These are phyloP conservation scores for Oligia latruncula DNA, from an alignment of 2,888 invertebrate genomes.

Conservation along the genomic window DNA sequence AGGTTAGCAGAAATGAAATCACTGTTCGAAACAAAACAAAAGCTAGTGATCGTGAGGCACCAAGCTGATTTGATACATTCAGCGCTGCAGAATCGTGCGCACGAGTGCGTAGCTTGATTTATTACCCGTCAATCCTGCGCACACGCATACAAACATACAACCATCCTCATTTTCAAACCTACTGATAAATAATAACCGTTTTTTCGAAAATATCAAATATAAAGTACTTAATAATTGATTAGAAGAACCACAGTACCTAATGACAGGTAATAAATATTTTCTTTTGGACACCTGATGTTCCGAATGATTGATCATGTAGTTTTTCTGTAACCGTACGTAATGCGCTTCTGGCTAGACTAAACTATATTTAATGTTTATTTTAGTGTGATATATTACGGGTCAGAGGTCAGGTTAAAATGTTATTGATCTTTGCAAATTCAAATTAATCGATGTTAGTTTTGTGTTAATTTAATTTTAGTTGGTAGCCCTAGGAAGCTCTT, in stretches of 20 bases:
- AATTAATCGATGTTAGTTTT: conserved; percentile 44
- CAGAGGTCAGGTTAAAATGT: conserved; percentile 43
- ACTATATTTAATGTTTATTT: conserved; percentile 59
- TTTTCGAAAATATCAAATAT: conserved; percentile 71
- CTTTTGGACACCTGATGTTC: conserved; percentile 68
- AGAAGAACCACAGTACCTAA: conserved; percentile 74
- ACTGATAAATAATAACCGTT: conserved; percentile 67
- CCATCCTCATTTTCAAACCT: conserved; percentile 67
- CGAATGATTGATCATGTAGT: conserved; percentile 72
- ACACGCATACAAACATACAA: conserved; percentile 49
- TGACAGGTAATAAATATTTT: conserved; percentile 84
- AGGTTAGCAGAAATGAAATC: conserved; percentile 81
- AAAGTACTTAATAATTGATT: conserved; percentile 78
- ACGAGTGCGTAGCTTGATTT: conserved; percentile 82
- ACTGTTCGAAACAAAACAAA: conserved; percentile 82
- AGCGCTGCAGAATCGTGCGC: conserved; percentile 85
- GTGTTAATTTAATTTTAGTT: conserved; percentile 43
- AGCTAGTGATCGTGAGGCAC: conserved; percentile 85
- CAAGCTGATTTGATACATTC: conserved; percentile 89
- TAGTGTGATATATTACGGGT: conserved; percentile 48
- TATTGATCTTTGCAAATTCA: conserved; percentile 50
- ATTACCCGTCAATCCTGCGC: conserved; percentile 72
- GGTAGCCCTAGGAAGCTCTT: not conserved
- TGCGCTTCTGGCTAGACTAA: conserved; percentile 61
- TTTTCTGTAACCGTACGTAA: conserved; percentile 58